Base-by-base conservation (phyloP, 2,797 vertebrate genomes). In the Lacerta bilineata region DNA sequence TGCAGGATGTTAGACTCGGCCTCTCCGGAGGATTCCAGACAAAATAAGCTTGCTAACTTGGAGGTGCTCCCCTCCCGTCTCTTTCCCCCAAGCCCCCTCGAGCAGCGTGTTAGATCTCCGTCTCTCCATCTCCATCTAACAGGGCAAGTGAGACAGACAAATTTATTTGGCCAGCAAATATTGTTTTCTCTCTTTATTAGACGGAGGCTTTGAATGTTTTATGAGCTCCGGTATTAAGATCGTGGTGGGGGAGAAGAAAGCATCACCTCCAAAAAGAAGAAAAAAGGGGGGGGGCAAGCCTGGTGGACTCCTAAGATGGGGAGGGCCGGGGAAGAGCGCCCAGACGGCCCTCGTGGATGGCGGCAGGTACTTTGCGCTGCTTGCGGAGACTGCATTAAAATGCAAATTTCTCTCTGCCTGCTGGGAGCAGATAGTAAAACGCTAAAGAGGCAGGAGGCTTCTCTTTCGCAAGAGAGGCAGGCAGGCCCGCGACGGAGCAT, bases 361-460 rank as follows among this genome's bases (percentile, higher is more conserved):
- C 83, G 83, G n/a, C 61, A 27, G 79, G 85, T 83, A 91, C 81
- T 88, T 90, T 8, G 46, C 59, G 86, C 46, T 77, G 91, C 88
- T 85, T 91, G 50, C 5, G 41, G 9, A 78, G 27, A 1, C 78
- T 0, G 8, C 82, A 91, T 94, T 93, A 93, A 94, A 92, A 95
- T 93, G 92, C 91, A 95, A 88, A 93, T 93, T 1, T 50, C 83
- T 86, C 89, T 55, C 81, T 88, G 90, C 78, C 94, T 95, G 95
- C 91, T 87, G 94, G 90, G 91, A 93, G 88, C 93, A 94, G 95
- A 95, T 88, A 93, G 94, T 5, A 20, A 39, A 84, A n/a, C 6
- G 3, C 90, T 18, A 7, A 69, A 55, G 50, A 75, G 74, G 90
- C 85, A 15, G 50, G 74, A 93, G 80, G 90, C 90, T 81, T 83